phyloP scores from a whole-genome alignment of 2,113 vertebrate species.

The Sander lucioperca region DNA sequence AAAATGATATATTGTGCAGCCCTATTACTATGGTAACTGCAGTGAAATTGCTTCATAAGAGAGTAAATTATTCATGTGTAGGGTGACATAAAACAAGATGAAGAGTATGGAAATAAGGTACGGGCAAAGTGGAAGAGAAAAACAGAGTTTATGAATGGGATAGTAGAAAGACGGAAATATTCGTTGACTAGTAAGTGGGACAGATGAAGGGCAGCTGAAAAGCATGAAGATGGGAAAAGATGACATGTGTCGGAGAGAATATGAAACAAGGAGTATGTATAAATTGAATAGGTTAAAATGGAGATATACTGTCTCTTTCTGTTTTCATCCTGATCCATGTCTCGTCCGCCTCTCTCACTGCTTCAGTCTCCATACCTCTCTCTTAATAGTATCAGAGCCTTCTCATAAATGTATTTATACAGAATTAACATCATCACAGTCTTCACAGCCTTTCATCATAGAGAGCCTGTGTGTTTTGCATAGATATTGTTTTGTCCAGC shows the following conservation, averaged over 20 bases:
- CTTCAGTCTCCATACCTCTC: neutral
- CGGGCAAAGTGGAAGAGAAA: slow-evolving; percentile 6
- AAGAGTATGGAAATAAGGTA: slow-evolving; percentile 33
- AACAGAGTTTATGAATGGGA: slow-evolving; percentile 43
- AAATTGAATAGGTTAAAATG: neutral
- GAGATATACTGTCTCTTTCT: neutral
- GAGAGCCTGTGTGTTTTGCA: slow-evolving; percentile 34
- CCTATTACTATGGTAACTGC: slow-evolving; percentile 78
- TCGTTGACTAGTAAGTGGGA: neutral
- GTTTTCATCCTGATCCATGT: neutral
- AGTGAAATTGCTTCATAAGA: slow-evolving; percentile 58
- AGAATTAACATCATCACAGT: slow-evolving; percentile 15
- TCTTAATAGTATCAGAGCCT: neutral
- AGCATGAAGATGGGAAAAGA: neutral
- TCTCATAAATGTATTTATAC: slow-evolving; percentile 21
- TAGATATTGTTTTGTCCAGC: slow-evolving; percentile 25
- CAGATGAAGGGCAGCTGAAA: neutral
- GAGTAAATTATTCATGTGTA: slow-evolving; percentile 51
- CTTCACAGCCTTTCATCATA: slow-evolving; percentile 12
- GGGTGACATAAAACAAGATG: slow-evolving; percentile 50
- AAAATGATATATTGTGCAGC: too few species aligned
- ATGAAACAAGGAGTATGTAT: neutral
- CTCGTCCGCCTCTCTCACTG: neutral
- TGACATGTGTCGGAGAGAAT: neutral
- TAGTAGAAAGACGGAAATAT: neutral